These are phyloP conservation scores for Steinernema scapterisci DNA, from an alignment of 2,888 invertebrate species.

Conservation along the genomic window DNA sequence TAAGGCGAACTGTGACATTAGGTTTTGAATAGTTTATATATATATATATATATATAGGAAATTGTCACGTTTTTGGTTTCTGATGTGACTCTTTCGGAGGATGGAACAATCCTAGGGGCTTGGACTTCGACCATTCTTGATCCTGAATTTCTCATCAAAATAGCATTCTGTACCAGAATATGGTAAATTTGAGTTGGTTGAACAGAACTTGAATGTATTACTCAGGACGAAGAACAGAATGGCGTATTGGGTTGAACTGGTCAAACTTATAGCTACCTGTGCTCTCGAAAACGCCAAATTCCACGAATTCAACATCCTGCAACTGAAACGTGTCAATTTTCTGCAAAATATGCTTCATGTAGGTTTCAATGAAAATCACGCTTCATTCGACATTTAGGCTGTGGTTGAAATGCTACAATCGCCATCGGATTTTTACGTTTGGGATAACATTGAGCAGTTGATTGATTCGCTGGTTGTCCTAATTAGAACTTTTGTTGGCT, in stretches of 20 bases:
- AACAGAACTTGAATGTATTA: too few species aligned
- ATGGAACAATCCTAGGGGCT: not conserved
- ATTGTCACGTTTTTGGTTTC: not conserved
- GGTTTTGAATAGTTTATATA: not conserved
- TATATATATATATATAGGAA: too few species aligned
- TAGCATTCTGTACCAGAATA: slow-evolving; percentile 36
- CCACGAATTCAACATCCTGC: slow-evolving; percentile 36
- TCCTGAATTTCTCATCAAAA: slow-evolving; percentile 38
- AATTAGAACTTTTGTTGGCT: not conserved
- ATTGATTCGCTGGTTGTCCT: not conserved
- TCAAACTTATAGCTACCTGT: not conserved
- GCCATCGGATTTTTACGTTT: not conserved
- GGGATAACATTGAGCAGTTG: not conserved
- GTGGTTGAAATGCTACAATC: slow-evolving; percentile 7
- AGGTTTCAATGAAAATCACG: not conserved
- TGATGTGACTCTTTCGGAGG: not conserved
- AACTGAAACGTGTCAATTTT: slow-evolving; percentile 35
- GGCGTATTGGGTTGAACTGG: not conserved
- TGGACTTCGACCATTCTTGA: slow-evolving; percentile 39
- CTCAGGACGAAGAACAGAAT: not conserved
- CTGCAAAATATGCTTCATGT: slow-evolving; percentile 35
- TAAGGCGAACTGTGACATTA: not conserved
- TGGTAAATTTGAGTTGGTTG: slow-evolving; percentile 37
- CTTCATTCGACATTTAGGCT: not conserved
- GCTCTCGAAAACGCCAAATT: slow-evolving; percentile 19